A percentile compares a stretch with the other conserved stretches of the same genome.
Conservation (phyloP, 2,797 vertebrate genomes). For the Corythornis leucogaster region DNA sequence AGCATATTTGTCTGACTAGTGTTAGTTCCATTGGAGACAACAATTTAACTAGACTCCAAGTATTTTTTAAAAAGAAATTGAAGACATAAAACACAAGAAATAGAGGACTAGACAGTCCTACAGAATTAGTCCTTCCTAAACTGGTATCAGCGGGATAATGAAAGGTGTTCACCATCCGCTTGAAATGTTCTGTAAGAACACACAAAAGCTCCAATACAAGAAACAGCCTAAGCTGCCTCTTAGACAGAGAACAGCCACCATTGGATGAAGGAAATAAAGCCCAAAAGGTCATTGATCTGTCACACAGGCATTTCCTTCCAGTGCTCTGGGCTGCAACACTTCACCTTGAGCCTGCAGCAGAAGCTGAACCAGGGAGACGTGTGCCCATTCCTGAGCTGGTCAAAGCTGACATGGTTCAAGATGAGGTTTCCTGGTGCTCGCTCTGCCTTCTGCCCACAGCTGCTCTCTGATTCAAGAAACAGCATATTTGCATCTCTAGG, state of each 20-base stretch:
- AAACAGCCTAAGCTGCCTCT: background rate
- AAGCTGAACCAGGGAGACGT: accelerated
- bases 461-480: background rate
- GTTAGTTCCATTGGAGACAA: background rate
- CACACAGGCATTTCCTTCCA: background rate
- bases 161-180: background rate
- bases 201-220: background rate
- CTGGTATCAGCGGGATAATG: background rate
- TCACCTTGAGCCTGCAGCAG: background rate
- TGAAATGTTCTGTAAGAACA: background rate
- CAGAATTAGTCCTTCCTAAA: background rate
- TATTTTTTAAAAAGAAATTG: background rate
- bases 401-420: background rate
- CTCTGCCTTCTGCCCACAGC: background rate
- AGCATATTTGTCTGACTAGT: background rate
- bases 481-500: background rate
- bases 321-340: background rate
- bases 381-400: background rate
- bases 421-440: background rate
- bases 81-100: background rate
- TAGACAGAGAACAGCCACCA: background rate
- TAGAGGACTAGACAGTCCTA: background rate
- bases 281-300: background rate
- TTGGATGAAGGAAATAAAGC: background rate
- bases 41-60: background rate